A percentile compares a stretch with the other conserved stretches of the same genome.
phyloP scores from a whole-genome alignment of 2,888 invertebrate genomes.

The Arctia plantaginis region DNA sequence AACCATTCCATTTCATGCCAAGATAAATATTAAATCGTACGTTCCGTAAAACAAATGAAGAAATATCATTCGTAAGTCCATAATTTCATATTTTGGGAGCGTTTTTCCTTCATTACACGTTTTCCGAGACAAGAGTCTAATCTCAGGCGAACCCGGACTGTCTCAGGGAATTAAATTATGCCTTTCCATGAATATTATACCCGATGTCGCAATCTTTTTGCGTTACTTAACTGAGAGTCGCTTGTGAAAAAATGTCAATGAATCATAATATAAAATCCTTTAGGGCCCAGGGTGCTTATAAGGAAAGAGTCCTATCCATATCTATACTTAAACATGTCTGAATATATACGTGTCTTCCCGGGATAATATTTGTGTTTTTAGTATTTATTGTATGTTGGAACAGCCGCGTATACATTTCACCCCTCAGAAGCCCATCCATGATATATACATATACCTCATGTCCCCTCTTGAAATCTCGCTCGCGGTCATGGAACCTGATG shows the following conservation, averaged over 20 bases:
- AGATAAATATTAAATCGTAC: conserved; percentile 44
- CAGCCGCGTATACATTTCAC: not conserved
- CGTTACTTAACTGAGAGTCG: conserved; percentile 65
- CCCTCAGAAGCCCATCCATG: not conserved
- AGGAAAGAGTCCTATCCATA: not conserved
- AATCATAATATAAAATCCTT: conserved; percentile 64
- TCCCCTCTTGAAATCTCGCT: not conserved
- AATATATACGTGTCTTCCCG: conserved; percentile 36
- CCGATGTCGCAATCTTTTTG: conserved; percentile 76
- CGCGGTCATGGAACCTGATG: not conserved
- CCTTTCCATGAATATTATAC: conserved; percentile 85
- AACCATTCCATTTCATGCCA: conserved; percentile 31
- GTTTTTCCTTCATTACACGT: conserved; percentile 78
- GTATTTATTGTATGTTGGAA: conserved; percentile 4
- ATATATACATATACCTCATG: too few relatives aligned
- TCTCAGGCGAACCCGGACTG: conserved; percentile 71
- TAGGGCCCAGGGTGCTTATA: conserved; percentile 35
- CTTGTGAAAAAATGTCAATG: conserved; percentile 67
- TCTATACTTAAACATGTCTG: not conserved
- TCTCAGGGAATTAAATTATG: conserved; percentile 82
- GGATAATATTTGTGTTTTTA: conserved; percentile 34
- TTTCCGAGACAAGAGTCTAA: conserved; percentile 77
- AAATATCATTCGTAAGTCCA: conserved; percentile 69
- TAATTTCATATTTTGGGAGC: conserved; percentile 77
- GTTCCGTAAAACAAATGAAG: conserved; percentile 58